Evolutionary conservation across 2,113 vertebrate genomes (phyloP), one percentile per base, ranked within the genome.

Genomic region (Aythya baeri): DNA sequence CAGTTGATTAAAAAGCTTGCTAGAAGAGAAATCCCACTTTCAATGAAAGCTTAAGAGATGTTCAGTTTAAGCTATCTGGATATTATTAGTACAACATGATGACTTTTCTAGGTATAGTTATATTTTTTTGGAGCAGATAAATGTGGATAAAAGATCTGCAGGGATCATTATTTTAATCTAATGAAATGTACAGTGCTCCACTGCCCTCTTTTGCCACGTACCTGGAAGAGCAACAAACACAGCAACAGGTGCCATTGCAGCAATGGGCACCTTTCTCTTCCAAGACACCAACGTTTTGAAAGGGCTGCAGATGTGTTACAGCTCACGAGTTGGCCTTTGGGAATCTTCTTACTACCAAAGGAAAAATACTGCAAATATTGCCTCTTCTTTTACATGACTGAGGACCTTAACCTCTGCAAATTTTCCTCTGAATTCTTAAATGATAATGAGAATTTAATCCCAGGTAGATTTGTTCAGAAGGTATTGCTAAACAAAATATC

Each of bases 151-250:
- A 76, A 84, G 29, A 61, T 41, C 17, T 86, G 23, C 58, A 88
- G 58, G n/a, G 31, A 50, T 93, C n/a, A 77, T 91, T 88, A 44
- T 17, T 70, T 82, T 79, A 83, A 62, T 73, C 71, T 80, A 5
- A 54, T 54, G 44, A 73, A 91, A 70, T 36, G 50, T 54, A 20
- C 77, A 92, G 86, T 82, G 62, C 94, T 96, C 62, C 96, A 91
- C 91, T 96, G 96, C 95, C 96, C 95, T 95, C 96, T 97, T 94
- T 96, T 95, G 96, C 93, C 74, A 11, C 4, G 7, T 57, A 84
- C 66, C 58, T 94, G 91, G 80, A 95, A 94, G 36, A 96, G 94
- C 95, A 96, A 66, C 74, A 82, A 31, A 32, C 67, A 7, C 34
- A 86, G 73, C 17, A 78, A 68, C 2, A 78, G 75, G 20, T 89